Percentiles rank a stretch among this genome's conserved stretches.
Evolutionary conservation across 1,140 invertebrate genomes (phyloP).

Genomic region (Lordiphosa clarofinis): DNA sequence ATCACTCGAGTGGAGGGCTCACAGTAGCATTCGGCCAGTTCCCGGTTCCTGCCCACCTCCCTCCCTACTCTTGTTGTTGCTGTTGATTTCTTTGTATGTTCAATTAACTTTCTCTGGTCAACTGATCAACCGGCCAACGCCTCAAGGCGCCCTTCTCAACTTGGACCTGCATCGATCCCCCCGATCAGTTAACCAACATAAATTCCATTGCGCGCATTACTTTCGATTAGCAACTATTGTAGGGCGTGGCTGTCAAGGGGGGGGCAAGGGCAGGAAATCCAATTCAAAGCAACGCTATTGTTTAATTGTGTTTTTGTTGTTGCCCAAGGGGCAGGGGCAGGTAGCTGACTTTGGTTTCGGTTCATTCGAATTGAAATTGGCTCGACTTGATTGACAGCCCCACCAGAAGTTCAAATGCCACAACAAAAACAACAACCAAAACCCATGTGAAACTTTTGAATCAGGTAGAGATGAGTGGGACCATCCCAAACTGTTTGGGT

Average conservation of each 20-base stretch:
- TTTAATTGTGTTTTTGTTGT: slow-evolving; percentile 13
- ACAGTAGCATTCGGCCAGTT: slow-evolving; percentile 19
- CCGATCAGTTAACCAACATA: slow-evolving; percentile 6
- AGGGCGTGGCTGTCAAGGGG: not conserved
- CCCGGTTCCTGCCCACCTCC: not conserved
- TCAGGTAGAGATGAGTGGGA: too few species aligned
- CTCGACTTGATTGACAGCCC: too few species aligned
- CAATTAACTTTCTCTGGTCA: slow-evolving; percentile 53
- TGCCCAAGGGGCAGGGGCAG: not conserved
- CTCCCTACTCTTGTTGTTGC: too few species aligned
- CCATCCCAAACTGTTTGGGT: too few species aligned
- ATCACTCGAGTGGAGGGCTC: slow-evolving; percentile 18
- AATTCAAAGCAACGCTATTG: slow-evolving; percentile 8
- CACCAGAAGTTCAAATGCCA: too few species aligned
- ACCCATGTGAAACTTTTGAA: too few species aligned
- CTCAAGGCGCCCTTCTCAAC: slow-evolving; percentile 38
- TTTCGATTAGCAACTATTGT: slow-evolving; percentile 24
- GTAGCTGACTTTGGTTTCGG: too few species aligned
- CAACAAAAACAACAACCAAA: too few species aligned
- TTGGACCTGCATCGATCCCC: not conserved
- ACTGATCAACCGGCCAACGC: slow-evolving; percentile 26
- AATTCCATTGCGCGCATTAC: slow-evolving; percentile 27
- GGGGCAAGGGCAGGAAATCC: not conserved
- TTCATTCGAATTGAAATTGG: too few species aligned
- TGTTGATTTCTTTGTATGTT: slow-evolving; percentile 2